A percentile compares a stretch with the other conserved stretches of the same genome.
phyloP scores from a whole-genome alignment of 1,140 invertebrate genomes.

The Matsumurasca onukii region DNA sequence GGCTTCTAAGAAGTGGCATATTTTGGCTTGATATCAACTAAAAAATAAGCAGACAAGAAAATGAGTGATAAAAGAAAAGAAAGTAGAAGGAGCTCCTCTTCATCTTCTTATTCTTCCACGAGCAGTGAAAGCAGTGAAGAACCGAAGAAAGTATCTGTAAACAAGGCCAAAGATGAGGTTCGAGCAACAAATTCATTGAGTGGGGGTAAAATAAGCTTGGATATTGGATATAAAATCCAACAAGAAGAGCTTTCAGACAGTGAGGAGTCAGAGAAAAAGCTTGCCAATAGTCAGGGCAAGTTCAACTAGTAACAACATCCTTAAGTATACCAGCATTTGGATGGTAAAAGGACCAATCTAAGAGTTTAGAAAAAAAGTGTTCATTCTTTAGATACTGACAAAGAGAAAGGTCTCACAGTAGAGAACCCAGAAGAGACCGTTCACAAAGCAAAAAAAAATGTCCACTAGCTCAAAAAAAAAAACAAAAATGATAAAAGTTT shows the following conservation, averaged over 20 bases:
- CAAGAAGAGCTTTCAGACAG: conserved; percentile 12
- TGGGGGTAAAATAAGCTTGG: conserved; percentile 8
- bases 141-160: not conserved
- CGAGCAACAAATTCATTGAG: not conserved
- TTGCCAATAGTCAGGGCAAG: not conserved
- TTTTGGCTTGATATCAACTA: not conserved
- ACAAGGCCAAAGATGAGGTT: not conserved
- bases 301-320: not conserved
- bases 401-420: conserved; percentile 12
- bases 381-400: conserved; percentile 8
- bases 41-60: not conserved
- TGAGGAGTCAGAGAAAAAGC: not conserved
- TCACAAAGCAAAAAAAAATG: not conserved
- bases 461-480: not conserved
- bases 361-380: conserved; percentile 11
- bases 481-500: not conserved
- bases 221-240: conserved; percentile 20
- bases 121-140: not conserved
- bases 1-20: not conserved
- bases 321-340: not conserved
- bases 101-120: conserved; percentile 12
- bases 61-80: not conserved
- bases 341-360: not conserved
- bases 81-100: conserved; percentile 20
- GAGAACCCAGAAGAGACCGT: not conserved